Base-by-base conservation (phyloP, 2,888 invertebrate species). In the Tethea ocularis region DNA sequence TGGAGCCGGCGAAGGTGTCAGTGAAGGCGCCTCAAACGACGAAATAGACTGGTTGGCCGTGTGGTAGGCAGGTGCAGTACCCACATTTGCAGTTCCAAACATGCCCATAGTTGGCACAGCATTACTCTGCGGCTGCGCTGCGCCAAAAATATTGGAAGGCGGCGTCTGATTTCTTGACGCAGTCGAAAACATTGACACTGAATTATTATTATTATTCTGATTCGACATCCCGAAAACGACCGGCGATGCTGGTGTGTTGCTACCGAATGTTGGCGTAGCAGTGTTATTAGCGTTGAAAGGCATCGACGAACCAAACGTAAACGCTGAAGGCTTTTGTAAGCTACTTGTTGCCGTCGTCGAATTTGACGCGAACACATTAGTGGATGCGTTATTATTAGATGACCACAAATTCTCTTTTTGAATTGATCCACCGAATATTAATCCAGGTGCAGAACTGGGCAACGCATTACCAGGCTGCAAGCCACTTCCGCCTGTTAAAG, bases 401-500 rank as follows among this genome's bases (percentile, higher is more conserved):
- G 83, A 64, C 90, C 90, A 88, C 63, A 80, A 66, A 46, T 78
- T 86, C 7, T 88, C 88, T 58, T 85, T 86, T 58, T 78, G 83
- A 10, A 69, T 68, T 2, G 77, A 33, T 51, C 68, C 61, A 23
- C 81, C 81, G 60, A 88, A 88, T 41, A 87, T 66, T 8, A 46
- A 38, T 61, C 60, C 4, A 68, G 36, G 36, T 13, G 46, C 7
- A 61, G 61, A 38, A 60, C 57, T 54, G 62, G 63, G 52, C 53
- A 77, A 52, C 1, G 63, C 33, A 33, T 58, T 77, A 22, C 57
- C 67, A 15, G 66, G n/a, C 29, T 74, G 68, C 60, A 79, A 55
- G 23, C 62, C 62, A 52, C 63, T 82, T 52, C 68, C 74, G 36
- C 68, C 58, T 26, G 69, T 26, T 41, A 73, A 56, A 6, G 75